Base-by-base conservation (phyloP, 2,113 vertebrate species). In the Platanista minor region DNA sequence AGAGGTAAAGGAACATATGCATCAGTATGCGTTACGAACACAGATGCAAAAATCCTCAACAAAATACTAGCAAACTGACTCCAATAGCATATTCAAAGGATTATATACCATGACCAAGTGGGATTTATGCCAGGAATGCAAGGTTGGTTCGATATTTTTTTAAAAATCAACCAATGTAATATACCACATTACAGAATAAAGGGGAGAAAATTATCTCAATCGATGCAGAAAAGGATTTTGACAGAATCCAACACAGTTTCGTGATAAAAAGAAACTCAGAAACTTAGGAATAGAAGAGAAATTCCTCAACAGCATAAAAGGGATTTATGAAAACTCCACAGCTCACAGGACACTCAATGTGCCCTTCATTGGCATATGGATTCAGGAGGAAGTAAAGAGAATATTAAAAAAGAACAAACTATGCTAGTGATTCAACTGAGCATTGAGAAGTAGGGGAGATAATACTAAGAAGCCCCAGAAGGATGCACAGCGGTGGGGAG, bases 401-500 rank as follows among this genome's bases (percentile, higher is more conserved):
- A 29, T 49, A n/a, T 6, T 67, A 39, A 74, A 74, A 33, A 67
- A 84, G 9, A 39, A 85, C 15, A 54, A 66, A 69, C 77, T 6
- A 43, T 3, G 9, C 15, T 14, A 17, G 17, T 64, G 36, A 86
- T 20, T 21, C 52, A 25, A 5, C 54, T 3, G 31, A 90, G 46
- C 4, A 0, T 4, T 41, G 29, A 83, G 52, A 74, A 61, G 43
- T 6, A 17, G 17, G 36, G 31, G 13, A 46, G 66, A 27, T n/a
- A 2, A n/a, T 3, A 62, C 49, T 2, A 8, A 81, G 52, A 43
- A 36, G 13, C 36, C 27, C 18, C 31, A 64, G 57, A 11, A 21
- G 43, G 31, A 12, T 2, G 43, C 69, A 10, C 36, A 18, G 36
- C 0, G 1, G 43, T 13, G 71, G 33, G 6, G 1, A 1, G 41